These are phyloP conservation scores for Melanerpes formicivorus DNA, from an alignment of 2,113 vertebrate species.

Conservation along the genomic window DNA sequence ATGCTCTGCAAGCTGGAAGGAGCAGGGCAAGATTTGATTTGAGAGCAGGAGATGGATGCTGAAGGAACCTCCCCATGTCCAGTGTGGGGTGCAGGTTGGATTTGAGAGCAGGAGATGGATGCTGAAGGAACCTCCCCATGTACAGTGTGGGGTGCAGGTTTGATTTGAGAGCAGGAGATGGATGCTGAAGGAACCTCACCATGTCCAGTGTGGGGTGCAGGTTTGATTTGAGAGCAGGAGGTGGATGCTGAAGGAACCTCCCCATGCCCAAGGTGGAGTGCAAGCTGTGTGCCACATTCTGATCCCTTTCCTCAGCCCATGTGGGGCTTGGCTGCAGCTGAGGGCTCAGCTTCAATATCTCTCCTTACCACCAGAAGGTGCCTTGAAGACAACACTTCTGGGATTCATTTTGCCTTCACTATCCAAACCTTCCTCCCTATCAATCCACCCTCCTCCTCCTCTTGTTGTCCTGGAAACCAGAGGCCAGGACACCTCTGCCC, in stretches of 20 bases:
- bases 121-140: too few relatives aligned
- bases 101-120: too few relatives aligned
- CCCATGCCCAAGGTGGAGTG: accelerated
- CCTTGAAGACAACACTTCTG: not conserved
- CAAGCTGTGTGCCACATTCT: not conserved
- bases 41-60: not conserved
- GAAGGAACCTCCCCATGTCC: too few relatives aligned
- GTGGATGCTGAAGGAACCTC: not conserved
- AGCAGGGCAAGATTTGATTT: not conserved
- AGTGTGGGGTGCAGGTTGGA: too few relatives aligned
- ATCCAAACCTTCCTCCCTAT: not conserved
- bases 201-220: not conserved
- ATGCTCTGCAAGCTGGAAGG: accelerated
- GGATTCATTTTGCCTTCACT: accelerated
- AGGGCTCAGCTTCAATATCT: not conserved
- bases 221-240: not conserved
- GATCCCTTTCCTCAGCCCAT: too few relatives aligned
- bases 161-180: too few relatives aligned
- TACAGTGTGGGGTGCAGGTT: too few relatives aligned
- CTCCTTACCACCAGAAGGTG: not conserved
- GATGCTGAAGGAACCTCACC: too few relatives aligned
- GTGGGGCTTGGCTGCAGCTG: not conserved
- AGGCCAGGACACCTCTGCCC: constrained; percentile 31
- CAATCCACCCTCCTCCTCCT: not conserved
- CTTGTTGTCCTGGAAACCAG: constrained; percentile 50